Conservation (phyloP, 2,888 invertebrate genomes). For the Diogma glabrata region DNA sequence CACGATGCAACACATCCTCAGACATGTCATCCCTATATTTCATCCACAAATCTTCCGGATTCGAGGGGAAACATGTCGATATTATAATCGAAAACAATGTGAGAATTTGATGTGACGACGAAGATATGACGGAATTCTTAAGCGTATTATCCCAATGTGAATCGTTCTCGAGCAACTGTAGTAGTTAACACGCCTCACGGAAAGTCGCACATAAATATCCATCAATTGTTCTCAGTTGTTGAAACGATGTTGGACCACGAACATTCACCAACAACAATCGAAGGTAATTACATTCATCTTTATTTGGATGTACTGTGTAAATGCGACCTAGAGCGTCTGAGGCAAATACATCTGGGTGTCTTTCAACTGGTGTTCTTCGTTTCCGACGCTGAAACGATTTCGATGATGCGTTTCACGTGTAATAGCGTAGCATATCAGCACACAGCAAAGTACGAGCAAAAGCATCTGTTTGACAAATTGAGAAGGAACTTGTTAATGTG, state of each 20-base stretch:
- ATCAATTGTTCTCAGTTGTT: too few relatives aligned
- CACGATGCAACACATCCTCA: background rate
- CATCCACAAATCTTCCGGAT: conserved; percentile 20
- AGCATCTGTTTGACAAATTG: background rate
- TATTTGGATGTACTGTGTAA: background rate
- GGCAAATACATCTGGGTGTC: background rate
- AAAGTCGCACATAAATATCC: background rate
- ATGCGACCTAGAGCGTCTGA: background rate
- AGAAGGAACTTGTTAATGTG: background rate
- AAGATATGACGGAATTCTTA: too few relatives aligned
- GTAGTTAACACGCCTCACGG: background rate
- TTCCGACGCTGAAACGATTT: background rate
- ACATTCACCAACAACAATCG: background rate
- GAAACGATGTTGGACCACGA: too few relatives aligned
- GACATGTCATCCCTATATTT: conserved; percentile 1
- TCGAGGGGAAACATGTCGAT: conserved; percentile 20
- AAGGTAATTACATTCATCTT: background rate
- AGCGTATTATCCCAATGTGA: background rate
- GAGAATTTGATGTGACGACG: conserved; percentile 20
- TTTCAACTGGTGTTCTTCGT: background rate
- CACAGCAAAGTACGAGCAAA: background rate
- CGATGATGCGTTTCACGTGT: background rate
- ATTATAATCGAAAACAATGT: conserved; percentile 22
- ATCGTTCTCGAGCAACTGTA: background rate
- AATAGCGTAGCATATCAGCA: too few relatives aligned